Evolutionary conservation across 2,113 vertebrate genomes (phyloP), one percentile per base, ranked within the genome.

Genomic region (Hippopotamus amphibius): DNA sequence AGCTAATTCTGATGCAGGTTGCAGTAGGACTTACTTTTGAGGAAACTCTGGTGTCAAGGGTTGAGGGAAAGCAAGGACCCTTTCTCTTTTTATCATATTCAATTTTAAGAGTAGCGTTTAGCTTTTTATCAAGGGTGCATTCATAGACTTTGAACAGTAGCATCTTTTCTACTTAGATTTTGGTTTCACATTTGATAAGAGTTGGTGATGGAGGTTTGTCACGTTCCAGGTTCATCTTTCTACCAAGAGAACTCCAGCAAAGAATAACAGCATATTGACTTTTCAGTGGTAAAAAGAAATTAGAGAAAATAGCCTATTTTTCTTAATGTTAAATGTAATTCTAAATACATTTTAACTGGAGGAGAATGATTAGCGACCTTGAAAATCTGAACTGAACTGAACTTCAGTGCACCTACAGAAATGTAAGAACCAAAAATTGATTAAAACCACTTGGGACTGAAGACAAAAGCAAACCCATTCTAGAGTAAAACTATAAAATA

Each of bases 261-360:
- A 80, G 41, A 72, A 24, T 26, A 81, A 68, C 11, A 68, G 16
- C 53, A 30, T 50, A 22, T 8, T 48, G 13, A 50, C 66, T 92
- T 95, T 90, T 72, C 90, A 72, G 22, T 82, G 69, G 10, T 93
- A 88, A 89, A 59, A 95, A 68, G 61, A 81, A 85, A 21, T 83
- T 95, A 84, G 26, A 90, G 46, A 94, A 92, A 92, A n/a, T 26
- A 19, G 61, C 3, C 43, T 80, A 26, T 92, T 94, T 94, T 93
- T 95, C 26, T 95, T 84, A 61, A 59, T 81, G 15, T 95, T 41
- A 93, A 71, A 33, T 85, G 4, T 63, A 87, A 33, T 90, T 89
- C 68, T 92, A 55, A 48, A 50, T 83, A 63, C 15, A 89, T 66
- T 97, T 93, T 90, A 66, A 83, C 41, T 82, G 48, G 21, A 48